Evolutionary conservation across 1,140 invertebrate species (phyloP).

Genomic region (Caenorhabditis briggsae): DNA sequence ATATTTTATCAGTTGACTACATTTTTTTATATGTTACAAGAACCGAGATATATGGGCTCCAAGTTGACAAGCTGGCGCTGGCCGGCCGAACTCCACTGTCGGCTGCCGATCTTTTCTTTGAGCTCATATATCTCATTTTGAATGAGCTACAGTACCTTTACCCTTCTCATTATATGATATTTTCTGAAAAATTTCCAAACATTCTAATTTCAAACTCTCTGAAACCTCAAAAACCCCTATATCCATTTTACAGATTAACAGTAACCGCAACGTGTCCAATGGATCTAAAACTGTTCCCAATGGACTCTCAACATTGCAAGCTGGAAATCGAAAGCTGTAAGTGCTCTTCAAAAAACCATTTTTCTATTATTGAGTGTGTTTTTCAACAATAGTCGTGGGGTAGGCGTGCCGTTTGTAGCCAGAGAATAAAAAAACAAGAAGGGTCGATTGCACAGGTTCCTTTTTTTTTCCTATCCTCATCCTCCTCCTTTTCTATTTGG

Average conservation of each 20-base stretch:
- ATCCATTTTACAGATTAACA: slow-evolving; percentile 84
- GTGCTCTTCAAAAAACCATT: slow-evolving; percentile 65
- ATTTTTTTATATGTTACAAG: too few species aligned
- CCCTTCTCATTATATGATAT: too few species aligned
- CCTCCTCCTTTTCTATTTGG: neutral
- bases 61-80: too few species aligned
- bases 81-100: too few species aligned
- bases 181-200: too few species aligned
- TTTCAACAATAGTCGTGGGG: slow-evolving; percentile 56
- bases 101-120: too few species aligned
- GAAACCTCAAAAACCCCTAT: neutral
- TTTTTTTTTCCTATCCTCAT: slow-evolving; percentile 72
- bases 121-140: too few species aligned
- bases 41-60: too few species aligned
- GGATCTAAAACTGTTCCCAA: slow-evolving; percentile 94
- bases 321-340: slow-evolving; percentile 81
- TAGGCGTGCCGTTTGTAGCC: slow-evolving; percentile 51
- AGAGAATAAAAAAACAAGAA: slow-evolving; percentile 21
- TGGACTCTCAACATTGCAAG: slow-evolving; percentile 84
- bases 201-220: neutral
- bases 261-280: slow-evolving; percentile 97
- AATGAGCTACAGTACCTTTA: too few species aligned
- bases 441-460: slow-evolving; percentile 66
- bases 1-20: too few species aligned
- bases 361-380: slow-evolving; percentile 41